Conservation (phyloP, 2,888 invertebrate genomes). For the Perizoma flavofasciatum region DNA sequence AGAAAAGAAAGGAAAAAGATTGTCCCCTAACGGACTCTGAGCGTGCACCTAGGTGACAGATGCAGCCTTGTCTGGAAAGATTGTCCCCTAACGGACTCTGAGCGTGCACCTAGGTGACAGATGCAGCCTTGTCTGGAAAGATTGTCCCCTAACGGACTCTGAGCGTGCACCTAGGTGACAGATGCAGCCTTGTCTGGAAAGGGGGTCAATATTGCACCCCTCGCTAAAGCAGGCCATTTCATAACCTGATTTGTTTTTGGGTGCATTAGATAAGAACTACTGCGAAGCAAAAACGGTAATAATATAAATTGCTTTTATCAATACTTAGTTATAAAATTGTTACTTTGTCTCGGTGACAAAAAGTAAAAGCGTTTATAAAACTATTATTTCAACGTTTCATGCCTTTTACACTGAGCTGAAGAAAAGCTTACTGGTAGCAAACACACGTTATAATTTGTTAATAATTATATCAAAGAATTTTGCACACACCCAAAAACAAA, state of each 20-base stretch:
- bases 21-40: constrained; percentile 78
- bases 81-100: constrained; percentile 78
- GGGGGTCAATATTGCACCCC: constrained; percentile 66
- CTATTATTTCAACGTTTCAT: no score
- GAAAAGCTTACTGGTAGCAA: no score
- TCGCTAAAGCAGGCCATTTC: constrained; percentile 46
- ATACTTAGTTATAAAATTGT: no score
- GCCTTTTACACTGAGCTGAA: no score
- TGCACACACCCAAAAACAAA: no score
- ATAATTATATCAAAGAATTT: no score
- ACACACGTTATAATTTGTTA: no score
- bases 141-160: constrained; percentile 76
- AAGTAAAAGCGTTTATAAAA: no score
- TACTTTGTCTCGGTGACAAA: no score
- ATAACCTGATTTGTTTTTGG: constrained; percentile 50
- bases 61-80: constrained; percentile 80
- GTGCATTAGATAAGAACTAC: constrained; percentile 45
- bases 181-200: constrained; percentile 79
- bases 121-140: constrained; percentile 76
- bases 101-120: constrained; percentile 62
- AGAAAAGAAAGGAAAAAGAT: no score
- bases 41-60: constrained; percentile 63
- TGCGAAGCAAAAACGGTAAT: no score
- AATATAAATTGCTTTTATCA: no score
- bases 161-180: constrained; percentile 62